phyloP scores from a whole-genome alignment of 2,113 vertebrate genomes.

The Sminthopsis crassicaudata region DNA sequence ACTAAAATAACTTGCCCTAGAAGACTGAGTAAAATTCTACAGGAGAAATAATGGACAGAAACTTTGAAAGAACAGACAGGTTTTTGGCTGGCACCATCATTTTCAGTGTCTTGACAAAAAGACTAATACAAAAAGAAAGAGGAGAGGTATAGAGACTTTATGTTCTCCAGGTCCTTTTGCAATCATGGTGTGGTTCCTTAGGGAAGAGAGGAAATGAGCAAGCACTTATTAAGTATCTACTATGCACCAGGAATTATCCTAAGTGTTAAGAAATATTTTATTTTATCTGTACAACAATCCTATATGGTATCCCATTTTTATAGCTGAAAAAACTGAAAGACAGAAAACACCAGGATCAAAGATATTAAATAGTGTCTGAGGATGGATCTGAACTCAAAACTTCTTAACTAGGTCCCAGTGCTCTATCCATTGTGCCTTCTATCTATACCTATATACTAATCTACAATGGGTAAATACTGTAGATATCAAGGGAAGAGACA shows the following conservation, averaged over 20 bases:
- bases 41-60: not conserved
- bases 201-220: not conserved
- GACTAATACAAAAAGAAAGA: not conserved
- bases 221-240: not conserved
- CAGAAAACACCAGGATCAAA: not conserved
- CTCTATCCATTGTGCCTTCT: not conserved
- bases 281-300: not conserved
- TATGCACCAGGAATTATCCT: not conserved
- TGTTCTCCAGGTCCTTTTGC: not conserved
- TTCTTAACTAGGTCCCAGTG: not conserved
- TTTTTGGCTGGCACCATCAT: not conserved
- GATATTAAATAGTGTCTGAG: not conserved
- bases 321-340: not conserved
- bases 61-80: not conserved
- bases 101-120: not conserved
- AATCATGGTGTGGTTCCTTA: not conserved
- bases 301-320: not conserved
- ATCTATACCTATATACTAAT: not conserved
- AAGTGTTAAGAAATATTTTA: not conserved
- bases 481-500: not conserved
- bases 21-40: not conserved
- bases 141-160: not conserved
- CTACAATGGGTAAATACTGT: not conserved
- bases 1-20: not conserved
- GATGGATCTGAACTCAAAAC: not conserved